These are phyloP conservation scores for Crocidura indochinensis DNA, from an alignment of 2,797 vertebrate species.

Conservation along the genomic window DNA sequence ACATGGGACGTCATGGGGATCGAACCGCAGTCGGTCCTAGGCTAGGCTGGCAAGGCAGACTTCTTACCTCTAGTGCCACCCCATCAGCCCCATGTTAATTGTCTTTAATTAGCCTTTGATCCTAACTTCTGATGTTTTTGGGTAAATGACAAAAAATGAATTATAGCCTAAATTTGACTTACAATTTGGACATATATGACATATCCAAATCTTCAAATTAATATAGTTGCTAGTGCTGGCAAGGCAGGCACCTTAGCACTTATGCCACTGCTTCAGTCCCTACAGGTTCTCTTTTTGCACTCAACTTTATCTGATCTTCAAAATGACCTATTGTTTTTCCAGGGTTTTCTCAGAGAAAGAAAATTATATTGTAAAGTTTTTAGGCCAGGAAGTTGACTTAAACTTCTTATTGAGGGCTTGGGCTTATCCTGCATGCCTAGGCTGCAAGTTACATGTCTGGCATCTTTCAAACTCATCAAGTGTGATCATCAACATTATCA, in stretches of 20 bases:
- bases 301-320: constrained; percentile 39
- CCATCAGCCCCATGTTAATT: neutral
- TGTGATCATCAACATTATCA: no score
- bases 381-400: constrained; percentile 47
- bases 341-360: neutral
- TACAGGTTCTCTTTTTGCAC: constrained; percentile 6
- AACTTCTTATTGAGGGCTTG: neutral
- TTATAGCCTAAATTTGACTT: constrained; percentile 4
- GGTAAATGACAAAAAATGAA: constrained; percentile 1
- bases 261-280: no score
- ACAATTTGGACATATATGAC: constrained; percentile 27
- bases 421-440: no score
- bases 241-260: no score
- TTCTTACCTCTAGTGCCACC: no score
- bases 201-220: constrained; percentile 54
- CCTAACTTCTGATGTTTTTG: constrained; percentile 48
- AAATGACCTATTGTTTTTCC: constrained; percentile 39
- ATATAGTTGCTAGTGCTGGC: neutral
- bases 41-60: no score
- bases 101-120: constrained; percentile 16
- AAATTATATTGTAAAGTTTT: constrained; percentile 38
- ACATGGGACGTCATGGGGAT: no score
- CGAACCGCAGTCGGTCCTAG: no score
- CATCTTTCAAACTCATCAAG: no score
- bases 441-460: no score